Conservation (phyloP, 2,888 invertebrate species). For the Ellobium chinense region DNA sequence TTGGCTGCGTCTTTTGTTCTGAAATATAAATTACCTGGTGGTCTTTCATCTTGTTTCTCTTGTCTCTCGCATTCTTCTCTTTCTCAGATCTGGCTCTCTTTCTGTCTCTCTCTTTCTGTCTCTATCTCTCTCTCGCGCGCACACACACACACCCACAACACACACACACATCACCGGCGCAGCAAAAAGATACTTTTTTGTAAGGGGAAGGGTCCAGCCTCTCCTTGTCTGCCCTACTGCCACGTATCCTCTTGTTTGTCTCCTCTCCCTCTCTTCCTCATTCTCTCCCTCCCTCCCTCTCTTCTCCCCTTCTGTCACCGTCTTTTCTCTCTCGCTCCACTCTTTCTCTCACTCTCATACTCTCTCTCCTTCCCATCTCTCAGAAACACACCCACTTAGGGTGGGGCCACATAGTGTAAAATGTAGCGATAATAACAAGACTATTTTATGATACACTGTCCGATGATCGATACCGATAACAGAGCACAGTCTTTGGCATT, state of each 20-base stretch:
- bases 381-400: not conserved
- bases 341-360: not conserved
- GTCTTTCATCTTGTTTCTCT: not conserved
- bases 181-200: no score
- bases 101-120: not conserved
- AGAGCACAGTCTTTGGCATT: no score
- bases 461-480: no score
- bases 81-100: not conserved
- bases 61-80: not conserved
- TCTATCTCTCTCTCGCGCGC: not conserved
- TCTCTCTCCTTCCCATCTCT: slow-evolving; percentile 5
- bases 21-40: no score
- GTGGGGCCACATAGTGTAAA: not conserved
- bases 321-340: not conserved
- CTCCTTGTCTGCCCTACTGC: not conserved
- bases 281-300: not conserved
- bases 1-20: not conserved
- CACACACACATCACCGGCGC: not conserved
- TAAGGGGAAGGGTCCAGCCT: no score
- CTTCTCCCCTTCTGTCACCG: not conserved
- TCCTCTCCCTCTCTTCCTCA: not conserved
- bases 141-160: not conserved
- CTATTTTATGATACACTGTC: no score
- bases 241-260: not conserved
- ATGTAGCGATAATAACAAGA: no score